Conservation (phyloP, 2,888 invertebrate genomes). For the Chrysolina haemoptera region DNA sequence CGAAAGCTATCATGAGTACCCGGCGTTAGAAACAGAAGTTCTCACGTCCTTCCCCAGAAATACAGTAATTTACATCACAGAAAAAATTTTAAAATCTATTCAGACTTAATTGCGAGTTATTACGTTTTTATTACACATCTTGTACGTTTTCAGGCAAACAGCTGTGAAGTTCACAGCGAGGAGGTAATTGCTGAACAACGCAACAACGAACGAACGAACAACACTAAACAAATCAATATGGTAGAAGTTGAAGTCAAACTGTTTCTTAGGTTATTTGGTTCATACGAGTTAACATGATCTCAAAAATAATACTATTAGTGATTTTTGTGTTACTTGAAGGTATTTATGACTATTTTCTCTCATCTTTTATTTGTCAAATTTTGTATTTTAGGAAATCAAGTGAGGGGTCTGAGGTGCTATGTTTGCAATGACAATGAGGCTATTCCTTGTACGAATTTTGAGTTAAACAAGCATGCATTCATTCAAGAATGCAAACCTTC, state of each 20-base stretch:
- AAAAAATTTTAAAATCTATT: too few species aligned
- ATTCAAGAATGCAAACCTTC: slow-evolving; percentile 41
- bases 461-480: slow-evolving; percentile 37
- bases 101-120: too few species aligned
- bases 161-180: too few species aligned
- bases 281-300: background rate
- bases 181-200: background rate
- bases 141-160: too few species aligned
- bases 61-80: too few species aligned
- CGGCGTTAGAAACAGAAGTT: too few species aligned
- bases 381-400: slow-evolving; percentile 25
- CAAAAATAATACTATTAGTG: background rate
- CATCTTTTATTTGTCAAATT: background rate
- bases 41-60: too few species aligned
- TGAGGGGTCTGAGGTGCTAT: slow-evolving; percentile 42
- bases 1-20: too few species aligned
- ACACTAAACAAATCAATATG: background rate
- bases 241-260: background rate
- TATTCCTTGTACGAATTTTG: slow-evolving; percentile 41
- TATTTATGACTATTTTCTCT: background rate
- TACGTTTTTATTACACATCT: too few species aligned
- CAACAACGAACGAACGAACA: background rate
- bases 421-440: slow-evolving; percentile 40
- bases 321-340: slow-evolving; percentile 10
- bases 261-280: slow-evolving; percentile 17